Evolutionary conservation across 2,888 invertebrate genomes (phyloP), one percentile per base, ranked within the genome.

Genomic region (Hemithea aestivaria): DNA sequence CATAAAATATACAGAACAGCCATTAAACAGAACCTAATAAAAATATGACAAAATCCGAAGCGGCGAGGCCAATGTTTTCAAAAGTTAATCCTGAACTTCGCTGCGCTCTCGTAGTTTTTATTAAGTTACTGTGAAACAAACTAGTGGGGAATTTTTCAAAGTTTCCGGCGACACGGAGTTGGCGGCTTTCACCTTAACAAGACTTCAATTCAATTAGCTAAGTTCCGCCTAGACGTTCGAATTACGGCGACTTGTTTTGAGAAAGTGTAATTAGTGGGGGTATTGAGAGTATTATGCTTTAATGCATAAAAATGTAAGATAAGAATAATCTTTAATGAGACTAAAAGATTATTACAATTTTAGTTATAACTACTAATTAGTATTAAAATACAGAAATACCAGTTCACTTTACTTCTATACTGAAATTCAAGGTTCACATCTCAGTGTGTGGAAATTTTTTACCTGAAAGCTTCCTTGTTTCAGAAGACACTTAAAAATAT

Each of bases 111-210:
- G 53, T 61, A 73, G 73, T 77, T 75, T 76, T 70, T 76, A 77
- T 75, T 71, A 74, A 80, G 80, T 83, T 83, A 81, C 74, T 61
- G 65, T 74, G 72, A 79, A 76, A 80, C 76, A 77, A 79, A 80
- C 78, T 74, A 68, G 73, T 58, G 41, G 57, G 67, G 71, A 80
- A 76, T 83, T 81, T 79, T 82, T 77, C 77, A 64, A 77, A 79
- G 74, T 79, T 78, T 53, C 61, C 40, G 48, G 54, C 60, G 62
- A 59, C 58, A 58, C 51, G 54, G 53, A 55, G 49, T 29, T 35
- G 48, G 53, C 56, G 51, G 67, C 66, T 62, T 66, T 70, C 66
- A 75, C 80, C 78, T 73, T 68, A 64, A 63, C 61, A 62, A 66
- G 64, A 65, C 62, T 69, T 60, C 71, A 70, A 82, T 78, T 77